phyloP scores from a whole-genome alignment of 2,888 invertebrate species.

The Athalia rosae region DNA sequence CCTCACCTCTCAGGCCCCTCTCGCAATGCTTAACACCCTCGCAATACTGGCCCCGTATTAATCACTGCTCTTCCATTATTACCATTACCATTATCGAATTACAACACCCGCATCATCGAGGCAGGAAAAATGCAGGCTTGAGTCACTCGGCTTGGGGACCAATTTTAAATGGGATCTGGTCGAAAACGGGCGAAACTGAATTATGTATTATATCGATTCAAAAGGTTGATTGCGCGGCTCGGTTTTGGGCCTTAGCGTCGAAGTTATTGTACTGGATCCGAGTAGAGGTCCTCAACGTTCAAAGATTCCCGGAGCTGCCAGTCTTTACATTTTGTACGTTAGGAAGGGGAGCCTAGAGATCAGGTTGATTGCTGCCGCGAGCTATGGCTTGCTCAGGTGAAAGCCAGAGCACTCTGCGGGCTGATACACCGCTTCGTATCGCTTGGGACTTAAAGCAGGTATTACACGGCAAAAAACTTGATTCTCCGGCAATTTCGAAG shows the following conservation, averaged over 20 bases:
- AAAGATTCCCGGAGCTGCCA: no score
- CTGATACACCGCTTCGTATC: constrained; percentile 2
- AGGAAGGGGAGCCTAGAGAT: constrained; percentile 11
- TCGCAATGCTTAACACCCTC: constrained; percentile 5
- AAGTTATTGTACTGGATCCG: no score
- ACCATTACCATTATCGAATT: no score
- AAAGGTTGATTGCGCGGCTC: no score
- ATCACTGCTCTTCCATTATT: not conserved
- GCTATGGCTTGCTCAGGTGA: constrained; percentile 39
- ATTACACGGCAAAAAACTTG: not conserved
- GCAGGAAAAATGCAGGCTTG: no score
- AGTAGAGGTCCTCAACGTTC: no score
- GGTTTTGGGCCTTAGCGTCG: no score
- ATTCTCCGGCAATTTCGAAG: not conserved
- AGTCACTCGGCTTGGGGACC: no score
- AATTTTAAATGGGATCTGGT: no score
- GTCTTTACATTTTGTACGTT: not conserved
- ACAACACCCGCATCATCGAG: no score
- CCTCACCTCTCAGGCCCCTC: constrained; percentile 17
- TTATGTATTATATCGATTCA: no score
- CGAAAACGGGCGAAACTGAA: no score
- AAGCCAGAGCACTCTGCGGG: constrained; percentile 28
- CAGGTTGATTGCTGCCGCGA: constrained; percentile 41
- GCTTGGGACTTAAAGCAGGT: not conserved
- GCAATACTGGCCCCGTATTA: constrained; percentile 25